These are phyloP conservation scores for Pogonophryne albipinna DNA, from an alignment of 2,797 vertebrate genomes.

Conservation along the genomic window DNA sequence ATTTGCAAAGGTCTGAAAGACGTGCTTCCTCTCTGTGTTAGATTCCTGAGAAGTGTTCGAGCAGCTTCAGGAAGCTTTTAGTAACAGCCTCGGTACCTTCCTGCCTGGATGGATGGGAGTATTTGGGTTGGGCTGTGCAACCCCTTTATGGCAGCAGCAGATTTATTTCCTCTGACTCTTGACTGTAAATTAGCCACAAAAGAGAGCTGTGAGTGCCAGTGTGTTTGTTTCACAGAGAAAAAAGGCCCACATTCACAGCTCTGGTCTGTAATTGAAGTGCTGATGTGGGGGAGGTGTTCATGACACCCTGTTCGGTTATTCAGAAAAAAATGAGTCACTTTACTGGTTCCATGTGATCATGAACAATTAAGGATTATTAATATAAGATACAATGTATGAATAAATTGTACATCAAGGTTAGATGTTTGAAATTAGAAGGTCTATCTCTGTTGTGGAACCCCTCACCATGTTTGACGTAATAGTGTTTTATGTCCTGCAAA, in stretches of 20 bases:
- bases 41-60: conserved; percentile 78
- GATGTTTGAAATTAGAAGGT: conserved; percentile 12
- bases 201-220: conserved; percentile 34
- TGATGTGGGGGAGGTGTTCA: conserved; percentile 42
- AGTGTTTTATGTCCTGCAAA: conserved; percentile 31
- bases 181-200: conserved; percentile 61
- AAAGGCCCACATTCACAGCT: conserved; percentile 58
- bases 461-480: conserved; percentile 12
- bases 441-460: background rate
- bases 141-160: conserved; percentile 64
- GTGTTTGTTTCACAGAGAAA: conserved; percentile 62
- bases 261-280: conserved; percentile 52
- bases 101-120: conserved; percentile 63
- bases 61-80: conserved; percentile 60
- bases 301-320: conserved; percentile 30
- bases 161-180: conserved; percentile 63
- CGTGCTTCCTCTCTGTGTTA: conserved; percentile 74
- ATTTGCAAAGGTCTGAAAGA: conserved; percentile 64
- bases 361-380: background rate
- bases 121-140: conserved; percentile 51
- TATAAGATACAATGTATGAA: background rate
- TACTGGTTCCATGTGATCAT: background rate
- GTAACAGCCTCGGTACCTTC: conserved; percentile 74
- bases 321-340: conserved; percentile 52
- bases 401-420: background rate